Evolutionary conservation across 2,888 invertebrate species (phyloP), one percentile per base, ranked within the genome.

Genomic region (Antheraea assamensis): DNA sequence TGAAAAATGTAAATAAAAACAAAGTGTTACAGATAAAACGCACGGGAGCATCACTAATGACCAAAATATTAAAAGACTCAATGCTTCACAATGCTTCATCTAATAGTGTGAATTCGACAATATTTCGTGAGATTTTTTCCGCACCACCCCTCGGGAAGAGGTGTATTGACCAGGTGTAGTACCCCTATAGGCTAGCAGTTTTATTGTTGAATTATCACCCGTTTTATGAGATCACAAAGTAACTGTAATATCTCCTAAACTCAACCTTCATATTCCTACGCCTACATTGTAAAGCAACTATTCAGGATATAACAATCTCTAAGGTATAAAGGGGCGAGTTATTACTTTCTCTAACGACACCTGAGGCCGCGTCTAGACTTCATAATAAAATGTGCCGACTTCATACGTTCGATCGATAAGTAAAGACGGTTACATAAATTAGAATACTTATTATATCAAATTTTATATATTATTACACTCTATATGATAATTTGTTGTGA

Each of bases 401-500:
- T 81, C 52, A 61, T 82, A 83, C 80, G 81, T 82, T 74, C 64
- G 75, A 73, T 71, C 76, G 77, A 79, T 80, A 80, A 70, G 42
- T 70, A 78, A 78, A 75, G 71, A 52, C 24, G 24, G 47, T 55
- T 55, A 70, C 47, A 55, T 70, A 42, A 35, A 52, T 58, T 8
- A n/a, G n/a, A 24, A 58, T n/a, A 7, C 10, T 3, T n/a, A 58
- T 24, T 24, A 19, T 52, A 35, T 35, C 35, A 52, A 49, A 49
- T 49, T 3, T 49, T 49, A 13, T 15, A 17, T 49, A 49, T 17
- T 35, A 8, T 35, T 35, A 5, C 2, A 35, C 5, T 2, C 35
- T 35, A 35, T n/a, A n/a, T n/a, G n/a, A n/a, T n/a, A n/a, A n/a
- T n/a, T n/a, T n/a, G n/a, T n/a, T n/a, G n/a, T n/a, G n/a, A n/a